Evolutionary conservation across 2,113 vertebrate genomes (phyloP).

Genomic region (Mormyrus iriodes): DNA sequence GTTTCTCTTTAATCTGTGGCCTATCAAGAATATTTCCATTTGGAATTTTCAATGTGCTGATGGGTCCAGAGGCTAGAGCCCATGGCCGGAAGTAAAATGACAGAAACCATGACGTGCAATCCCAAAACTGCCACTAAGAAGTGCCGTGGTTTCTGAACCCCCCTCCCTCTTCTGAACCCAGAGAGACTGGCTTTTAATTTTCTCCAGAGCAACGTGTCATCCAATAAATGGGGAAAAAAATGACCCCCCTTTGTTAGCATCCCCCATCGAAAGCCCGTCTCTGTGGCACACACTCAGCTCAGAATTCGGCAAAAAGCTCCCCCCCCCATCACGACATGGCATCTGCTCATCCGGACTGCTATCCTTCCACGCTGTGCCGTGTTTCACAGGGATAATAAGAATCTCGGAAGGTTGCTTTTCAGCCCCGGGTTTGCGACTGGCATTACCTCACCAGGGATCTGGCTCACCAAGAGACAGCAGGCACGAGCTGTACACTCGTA

Average conservation of each 20-base stretch:
- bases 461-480: not conserved
- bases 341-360: not conserved
- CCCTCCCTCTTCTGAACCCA: not conserved
- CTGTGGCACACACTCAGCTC: not conserved
- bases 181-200: not conserved
- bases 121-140: not conserved
- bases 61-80: not conserved
- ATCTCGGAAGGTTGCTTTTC: not conserved
- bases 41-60: not conserved
- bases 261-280: not conserved
- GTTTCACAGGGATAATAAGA: not conserved
- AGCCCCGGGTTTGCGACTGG: not conserved
- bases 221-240: not conserved
- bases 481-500: not conserved
- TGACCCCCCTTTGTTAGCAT: not conserved
- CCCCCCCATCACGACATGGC: not conserved
- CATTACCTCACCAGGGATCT: not conserved
- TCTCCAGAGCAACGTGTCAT: not conserved
- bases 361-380: not conserved
- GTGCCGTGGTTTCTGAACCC: too few relatives aligned
- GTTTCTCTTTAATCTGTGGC: constrained; percentile 24
- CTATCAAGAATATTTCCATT: constrained; percentile 21
- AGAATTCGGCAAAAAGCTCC: not conserved
- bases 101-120: not conserved
- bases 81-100: not conserved